Percentiles rank a stretch among this genome's conserved stretches.
Conservation (phyloP, 2,797 vertebrate species). For the Crocidura indochinensis region DNA sequence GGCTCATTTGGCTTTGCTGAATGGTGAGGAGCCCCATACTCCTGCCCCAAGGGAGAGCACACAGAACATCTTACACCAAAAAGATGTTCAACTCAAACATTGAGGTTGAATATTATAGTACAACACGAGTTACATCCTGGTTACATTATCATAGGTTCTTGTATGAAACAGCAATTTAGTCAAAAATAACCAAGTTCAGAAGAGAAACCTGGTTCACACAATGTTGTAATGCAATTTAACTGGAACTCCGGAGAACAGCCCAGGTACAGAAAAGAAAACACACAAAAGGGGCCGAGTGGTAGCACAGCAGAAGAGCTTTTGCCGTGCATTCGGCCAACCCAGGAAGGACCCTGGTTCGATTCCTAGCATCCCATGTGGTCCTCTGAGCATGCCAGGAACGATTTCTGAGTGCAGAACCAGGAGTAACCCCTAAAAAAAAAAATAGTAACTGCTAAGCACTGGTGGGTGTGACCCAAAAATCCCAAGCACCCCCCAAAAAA, state of each 20-base stretch:
- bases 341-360: no score
- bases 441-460: no score
- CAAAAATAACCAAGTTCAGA: slow-evolving; percentile 55
- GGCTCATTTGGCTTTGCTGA: neutral
- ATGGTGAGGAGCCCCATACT: neutral
- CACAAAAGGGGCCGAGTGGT: no score
- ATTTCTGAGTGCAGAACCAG: no score
- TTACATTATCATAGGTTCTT: slow-evolving; percentile 12
- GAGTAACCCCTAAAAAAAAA: no score
- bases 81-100: neutral
- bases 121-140: neutral
- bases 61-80: neutral
- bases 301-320: no score
- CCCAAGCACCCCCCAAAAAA: no score
- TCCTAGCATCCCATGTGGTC: no score
- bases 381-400: no score
- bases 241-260: slow-evolving; percentile 46
- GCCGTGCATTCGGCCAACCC: no score
- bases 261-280: neutral
- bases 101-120: neutral
- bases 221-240: neutral
- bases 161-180: slow-evolving; percentile 1
- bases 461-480: no score
- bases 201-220: slow-evolving; percentile 22
- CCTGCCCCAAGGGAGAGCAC: neutral